Base-by-base conservation (phyloP, 2,797 vertebrate genomes). In the Periparus ater region DNA sequence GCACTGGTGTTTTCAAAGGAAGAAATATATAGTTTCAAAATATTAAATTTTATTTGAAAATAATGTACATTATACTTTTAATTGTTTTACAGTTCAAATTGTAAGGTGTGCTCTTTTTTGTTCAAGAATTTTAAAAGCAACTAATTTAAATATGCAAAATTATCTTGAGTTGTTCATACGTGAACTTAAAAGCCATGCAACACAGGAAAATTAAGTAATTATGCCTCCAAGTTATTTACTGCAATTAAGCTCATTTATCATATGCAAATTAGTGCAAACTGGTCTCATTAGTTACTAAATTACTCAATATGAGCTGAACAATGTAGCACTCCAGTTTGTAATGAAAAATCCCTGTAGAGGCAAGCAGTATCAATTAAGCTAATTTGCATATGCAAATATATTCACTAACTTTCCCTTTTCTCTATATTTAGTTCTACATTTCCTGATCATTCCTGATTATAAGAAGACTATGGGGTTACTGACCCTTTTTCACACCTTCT, bases 181-280 rank as follows among this genome's bases (percentile, higher is more conserved):
- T 98, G 98, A 98, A 98, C 98, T 98, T 98, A 98, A 98, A 98
- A 98, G 98, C 98, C 98, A 95, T 98, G 98, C 98, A 98, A 98
- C 98, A 98, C 98, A 98, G 98, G 98, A 98, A 98, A 98, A 98
- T 98, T 98, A 98, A 98, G 98, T 98, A 98, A 98, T 98, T 98
- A 98, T 98, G 98, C 98, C 98, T 98, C 98, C 98, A 98, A 98
- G 98, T 98, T 98, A 98, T 98, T 98, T 98, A 98, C 98, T 98
- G 98, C 98, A 98, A 98, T 98, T 98, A 98, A 98, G 98, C 98
- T 98, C 98, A 98, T 98, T 98, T 98, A 98, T 98, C 98, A 98
- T 98, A 98, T 98, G 98, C 98, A 98, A 98, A 98, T 98, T 98
- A 98, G 98, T 98, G 98, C 98, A 98, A 98, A 98, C 98, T 98